Evolutionary conservation across 2,113 vertebrate genomes (phyloP).

Genomic region (Dipodomys merriami): DNA sequence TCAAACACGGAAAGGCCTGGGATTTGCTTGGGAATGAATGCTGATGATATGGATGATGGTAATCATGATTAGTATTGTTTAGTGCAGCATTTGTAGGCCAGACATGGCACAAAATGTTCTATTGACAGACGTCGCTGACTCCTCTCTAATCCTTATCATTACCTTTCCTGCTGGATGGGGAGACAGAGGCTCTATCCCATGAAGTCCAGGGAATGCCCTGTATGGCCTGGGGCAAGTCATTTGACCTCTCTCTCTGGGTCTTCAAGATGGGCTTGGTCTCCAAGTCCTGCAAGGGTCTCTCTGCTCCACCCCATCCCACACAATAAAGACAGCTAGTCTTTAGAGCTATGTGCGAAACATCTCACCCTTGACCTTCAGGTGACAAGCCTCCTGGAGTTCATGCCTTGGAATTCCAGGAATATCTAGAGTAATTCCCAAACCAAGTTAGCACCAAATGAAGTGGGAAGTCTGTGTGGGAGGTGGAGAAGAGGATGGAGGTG

Average conservation of each 20-base stretch:
- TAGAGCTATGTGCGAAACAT: not conserved
- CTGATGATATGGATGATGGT: too few species aligned
- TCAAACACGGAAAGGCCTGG: not conserved
- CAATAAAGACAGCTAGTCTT: not conserved
- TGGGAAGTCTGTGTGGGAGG: not conserved
- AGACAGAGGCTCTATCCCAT: not conserved
- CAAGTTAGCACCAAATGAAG: accelerated
- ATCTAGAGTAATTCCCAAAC: not conserved
- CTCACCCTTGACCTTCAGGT: not conserved
- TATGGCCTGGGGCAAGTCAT: not conserved
- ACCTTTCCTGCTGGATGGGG: not conserved
- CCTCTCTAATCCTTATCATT: not conserved
- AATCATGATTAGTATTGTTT: not conserved
- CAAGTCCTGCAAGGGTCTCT: not conserved
- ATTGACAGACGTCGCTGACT: not conserved
- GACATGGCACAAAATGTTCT: not conserved
- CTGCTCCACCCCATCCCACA: not conserved
- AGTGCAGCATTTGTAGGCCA: not conserved
- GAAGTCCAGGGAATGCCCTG: not conserved
- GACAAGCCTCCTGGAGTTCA: not conserved
- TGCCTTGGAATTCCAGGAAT: not conserved
- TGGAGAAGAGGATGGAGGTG: not conserved
- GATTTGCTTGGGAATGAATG: not conserved
- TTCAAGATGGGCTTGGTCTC: not conserved
- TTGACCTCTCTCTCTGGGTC: not conserved